Base-by-base conservation (phyloP, 2,113 vertebrate species). In the Nansenia antarctica region DNA sequence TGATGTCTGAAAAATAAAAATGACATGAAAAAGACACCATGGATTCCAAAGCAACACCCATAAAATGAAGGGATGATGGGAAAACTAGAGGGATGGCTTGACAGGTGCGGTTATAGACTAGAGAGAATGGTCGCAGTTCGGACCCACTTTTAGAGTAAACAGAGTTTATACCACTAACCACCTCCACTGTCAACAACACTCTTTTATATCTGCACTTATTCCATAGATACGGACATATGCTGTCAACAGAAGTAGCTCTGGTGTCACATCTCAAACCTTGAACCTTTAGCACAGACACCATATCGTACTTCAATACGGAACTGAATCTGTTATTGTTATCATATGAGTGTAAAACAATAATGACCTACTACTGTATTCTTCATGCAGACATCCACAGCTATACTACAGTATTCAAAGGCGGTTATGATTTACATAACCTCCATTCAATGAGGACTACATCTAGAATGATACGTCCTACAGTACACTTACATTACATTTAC, bases 1-100 rank as follows among this genome's bases (percentile, higher is more conserved):
- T 84, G 94, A 92, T 87, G 92, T 95, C 95, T 98, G 95, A 91
- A 96, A 97, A 96, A 95, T 91, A 93, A 95, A n/a, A 94, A 93
- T 76, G 58, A 86, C 76, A 73, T 24, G 61, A 70, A 3, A 90
- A 12, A 91, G 76, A 53, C 12, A 76, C 8, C 0, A 37, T 30
- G 9, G 34, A 58, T 20, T 42, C 3, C 9, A 22, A 64, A 30
- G 15, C 15, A 24, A 30, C 30, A 32, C n/a, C 18, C 29, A 5
- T 30, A 45, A 37, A 52, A 65, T 69, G 20, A 78, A 53, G 62
- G 9, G 34, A 30, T 47, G 62, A 65, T n/a, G 39, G 31, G 55
- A 32, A 30, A 18, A 24, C 11, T 9, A 9, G n/a, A 53, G 22
- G 11, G 18, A 32, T 60, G 15, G 30, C 9, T 9, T 54, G 18